Conservation (phyloP, 2,797 vertebrate genomes). For the Oreonectes daqikongensis region DNA sequence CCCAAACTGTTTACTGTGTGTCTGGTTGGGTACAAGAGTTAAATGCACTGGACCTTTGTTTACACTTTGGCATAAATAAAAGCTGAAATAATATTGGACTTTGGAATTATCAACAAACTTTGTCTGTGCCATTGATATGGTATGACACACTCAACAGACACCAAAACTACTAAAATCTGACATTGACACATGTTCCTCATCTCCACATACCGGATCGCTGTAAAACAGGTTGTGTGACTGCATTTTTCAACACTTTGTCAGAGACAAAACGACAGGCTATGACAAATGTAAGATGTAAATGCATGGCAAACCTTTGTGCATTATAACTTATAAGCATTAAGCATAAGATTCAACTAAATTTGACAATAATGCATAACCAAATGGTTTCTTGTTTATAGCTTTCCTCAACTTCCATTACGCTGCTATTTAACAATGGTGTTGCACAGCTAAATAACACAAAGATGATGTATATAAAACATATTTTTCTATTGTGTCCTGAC, state of each 20-base stretch:
- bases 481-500: background rate
- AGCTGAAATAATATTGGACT: background rate
- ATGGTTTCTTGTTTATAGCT: too few relatives aligned
- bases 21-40: background rate
- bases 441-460: too few relatives aligned
- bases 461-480: too few relatives aligned
- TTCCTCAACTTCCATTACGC: too few relatives aligned
- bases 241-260: background rate
- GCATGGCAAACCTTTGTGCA: background rate
- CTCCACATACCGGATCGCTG: background rate
- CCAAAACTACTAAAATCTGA: background rate
- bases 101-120: background rate
- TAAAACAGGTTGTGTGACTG: conserved; percentile 10
- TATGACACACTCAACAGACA: background rate
- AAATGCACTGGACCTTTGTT: background rate
- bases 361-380: too few relatives aligned
- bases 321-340: too few relatives aligned
- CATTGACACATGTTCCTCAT: too few relatives aligned
- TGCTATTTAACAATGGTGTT: too few relatives aligned
- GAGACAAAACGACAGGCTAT: background rate
- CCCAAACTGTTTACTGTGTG: background rate
- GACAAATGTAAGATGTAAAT: too few relatives aligned
- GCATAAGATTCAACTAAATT: background rate
- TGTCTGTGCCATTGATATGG: background rate
- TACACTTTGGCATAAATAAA: background rate